phyloP scores from a whole-genome alignment of 2,113 vertebrate genomes.

The Casuarius casuarius region DNA sequence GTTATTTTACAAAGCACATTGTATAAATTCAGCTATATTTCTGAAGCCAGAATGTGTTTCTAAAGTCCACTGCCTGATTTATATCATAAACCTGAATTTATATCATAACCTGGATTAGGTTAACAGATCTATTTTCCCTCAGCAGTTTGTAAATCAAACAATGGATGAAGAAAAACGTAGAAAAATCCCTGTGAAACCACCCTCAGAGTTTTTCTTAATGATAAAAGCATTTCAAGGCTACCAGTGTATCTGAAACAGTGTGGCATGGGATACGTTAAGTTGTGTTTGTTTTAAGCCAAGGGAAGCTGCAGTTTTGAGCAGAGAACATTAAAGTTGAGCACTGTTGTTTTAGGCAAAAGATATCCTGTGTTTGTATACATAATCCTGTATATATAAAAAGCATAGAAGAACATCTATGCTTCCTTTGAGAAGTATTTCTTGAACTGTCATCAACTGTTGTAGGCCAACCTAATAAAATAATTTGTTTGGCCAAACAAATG shows the following conservation, averaged over 20 bases:
- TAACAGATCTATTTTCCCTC: constrained; percentile 65
- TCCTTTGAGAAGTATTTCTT: background rate
- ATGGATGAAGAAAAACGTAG: constrained; percentile 60
- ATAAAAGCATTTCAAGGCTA: constrained; percentile 40
- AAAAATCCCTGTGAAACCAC: constrained; percentile 60
- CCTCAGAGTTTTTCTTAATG: constrained; percentile 60
- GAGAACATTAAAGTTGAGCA: background rate
- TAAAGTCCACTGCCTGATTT: constrained; percentile 59
- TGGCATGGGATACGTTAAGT: background rate
- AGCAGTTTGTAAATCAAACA: constrained; percentile 72
- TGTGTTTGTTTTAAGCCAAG: constrained; percentile 25
- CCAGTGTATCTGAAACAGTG: background rate
- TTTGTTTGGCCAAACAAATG: background rate
- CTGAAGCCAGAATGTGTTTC: constrained; percentile 61
- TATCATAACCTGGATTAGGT: constrained; percentile 64
- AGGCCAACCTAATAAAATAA: background rate
- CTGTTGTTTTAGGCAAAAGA: background rate
- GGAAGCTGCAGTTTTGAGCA: constrained; percentile 6
- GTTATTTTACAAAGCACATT: constrained; percentile 59
- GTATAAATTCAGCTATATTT: constrained; percentile 70
- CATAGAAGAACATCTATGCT: background rate
- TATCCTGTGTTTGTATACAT: background rate
- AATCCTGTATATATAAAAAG: background rate
- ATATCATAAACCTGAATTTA: constrained; percentile 65
- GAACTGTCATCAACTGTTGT: background rate